Evolutionary conservation across 2,888 invertebrate species (phyloP).

Genomic region (Troglohyphantes excavatus): DNA sequence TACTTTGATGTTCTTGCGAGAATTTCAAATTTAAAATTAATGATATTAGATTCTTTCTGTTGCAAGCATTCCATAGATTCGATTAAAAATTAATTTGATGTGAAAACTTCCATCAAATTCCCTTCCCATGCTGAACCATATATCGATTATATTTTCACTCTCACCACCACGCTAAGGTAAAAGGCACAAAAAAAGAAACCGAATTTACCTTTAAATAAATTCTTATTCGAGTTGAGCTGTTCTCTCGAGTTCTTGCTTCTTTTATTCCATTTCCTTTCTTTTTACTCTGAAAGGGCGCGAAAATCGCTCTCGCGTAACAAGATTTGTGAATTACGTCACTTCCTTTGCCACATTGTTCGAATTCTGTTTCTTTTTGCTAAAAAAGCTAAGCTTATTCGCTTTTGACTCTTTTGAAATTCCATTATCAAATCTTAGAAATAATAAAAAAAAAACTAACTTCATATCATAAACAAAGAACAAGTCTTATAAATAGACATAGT

Average conservation of each 20-base stretch:
- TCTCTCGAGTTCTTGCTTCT: neutral
- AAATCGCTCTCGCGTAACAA: constrained; percentile 32
- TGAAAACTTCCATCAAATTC: no score
- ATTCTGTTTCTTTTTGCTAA: neutral
- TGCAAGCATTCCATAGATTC: no score
- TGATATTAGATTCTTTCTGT: no score
- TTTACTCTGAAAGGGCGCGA: constrained; percentile 13
- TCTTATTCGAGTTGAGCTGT: neutral
- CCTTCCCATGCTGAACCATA: no score
- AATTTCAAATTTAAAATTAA: no score
- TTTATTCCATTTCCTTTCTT: neutral
- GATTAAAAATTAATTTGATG: no score
- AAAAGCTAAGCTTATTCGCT: neutral
- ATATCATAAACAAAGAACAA: no score
- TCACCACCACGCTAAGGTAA: no score
- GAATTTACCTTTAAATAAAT: no score
- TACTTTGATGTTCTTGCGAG: no score
- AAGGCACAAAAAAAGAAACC: no score
- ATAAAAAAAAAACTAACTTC: neutral
- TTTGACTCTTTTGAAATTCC: neutral
- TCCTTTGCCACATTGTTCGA: neutral
- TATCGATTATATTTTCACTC: no score
- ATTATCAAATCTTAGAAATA: constrained; percentile 2
- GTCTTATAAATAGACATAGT: neutral
- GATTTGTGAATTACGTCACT: constrained; percentile 24